phyloP scores from a whole-genome alignment of 1,140 invertebrate genomes.

The Theocolax elegans region DNA sequence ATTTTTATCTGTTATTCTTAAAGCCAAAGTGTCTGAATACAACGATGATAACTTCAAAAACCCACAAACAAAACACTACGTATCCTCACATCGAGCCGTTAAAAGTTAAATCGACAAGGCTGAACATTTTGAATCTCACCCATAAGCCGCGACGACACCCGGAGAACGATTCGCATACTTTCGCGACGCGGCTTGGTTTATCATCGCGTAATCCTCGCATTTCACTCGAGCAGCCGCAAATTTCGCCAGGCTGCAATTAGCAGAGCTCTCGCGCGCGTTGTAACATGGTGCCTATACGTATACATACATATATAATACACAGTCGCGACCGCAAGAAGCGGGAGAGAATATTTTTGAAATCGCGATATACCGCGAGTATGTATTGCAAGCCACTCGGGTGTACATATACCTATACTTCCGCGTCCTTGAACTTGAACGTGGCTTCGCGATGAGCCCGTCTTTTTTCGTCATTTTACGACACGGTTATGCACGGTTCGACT shows the following conservation, averaged over 20 bases:
- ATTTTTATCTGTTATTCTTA: too few species aligned
- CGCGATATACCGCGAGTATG: background rate
- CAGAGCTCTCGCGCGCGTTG: background rate
- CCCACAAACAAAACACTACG: too few species aligned
- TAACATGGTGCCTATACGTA: background rate
- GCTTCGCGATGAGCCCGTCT: background rate
- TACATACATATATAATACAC: background rate
- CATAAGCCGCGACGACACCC: background rate
- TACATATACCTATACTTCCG: too few species aligned
- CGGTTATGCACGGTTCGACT: too few species aligned
- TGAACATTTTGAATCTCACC: too few species aligned
- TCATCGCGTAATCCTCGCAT: conserved; percentile 7
- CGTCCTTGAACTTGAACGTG: conserved; percentile 24
- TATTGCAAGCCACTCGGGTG: too few species aligned
- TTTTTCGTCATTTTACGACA: too few species aligned
- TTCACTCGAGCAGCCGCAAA: background rate
- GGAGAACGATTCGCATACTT: background rate
- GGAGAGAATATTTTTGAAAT: background rate
- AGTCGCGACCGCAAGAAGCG: background rate
- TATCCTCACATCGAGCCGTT: too few species aligned
- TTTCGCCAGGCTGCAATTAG: background rate
- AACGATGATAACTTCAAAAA: too few species aligned
- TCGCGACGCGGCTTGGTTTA: too few species aligned
- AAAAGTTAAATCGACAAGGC: too few species aligned
- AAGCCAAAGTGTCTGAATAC: too few species aligned